Conservation (phyloP, 2,113 vertebrate genomes). For the Myanophis thanlyinensis region DNA sequence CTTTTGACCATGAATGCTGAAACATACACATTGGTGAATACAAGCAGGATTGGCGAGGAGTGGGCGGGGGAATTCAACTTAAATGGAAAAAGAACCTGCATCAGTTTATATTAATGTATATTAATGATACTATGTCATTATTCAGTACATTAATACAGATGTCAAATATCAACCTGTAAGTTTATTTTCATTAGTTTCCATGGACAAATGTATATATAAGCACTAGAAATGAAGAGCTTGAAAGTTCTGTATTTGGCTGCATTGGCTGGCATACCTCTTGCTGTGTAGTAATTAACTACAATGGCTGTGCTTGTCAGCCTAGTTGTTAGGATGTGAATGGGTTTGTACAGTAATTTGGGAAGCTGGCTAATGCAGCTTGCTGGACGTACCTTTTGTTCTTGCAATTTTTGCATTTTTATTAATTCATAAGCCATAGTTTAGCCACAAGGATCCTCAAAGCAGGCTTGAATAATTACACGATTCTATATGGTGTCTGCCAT, state of each 20-base stretch:
- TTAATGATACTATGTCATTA: neutral
- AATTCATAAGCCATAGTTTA: neutral
- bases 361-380: constrained; percentile 4
- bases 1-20: neutral
- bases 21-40: neutral
- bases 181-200: neutral
- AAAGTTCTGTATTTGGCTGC: neutral
- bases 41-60: neutral
- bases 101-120: neutral
- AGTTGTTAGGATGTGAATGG: neutral
- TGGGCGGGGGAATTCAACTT: neutral
- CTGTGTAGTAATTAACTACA: constrained; percentile 10
- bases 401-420: neutral
- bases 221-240: neutral
- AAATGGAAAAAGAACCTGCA: neutral
- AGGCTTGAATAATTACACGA: neutral
- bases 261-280: neutral
- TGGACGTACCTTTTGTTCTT: neutral
- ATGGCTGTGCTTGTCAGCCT: neutral
- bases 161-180: neutral
- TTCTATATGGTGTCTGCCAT: neutral
- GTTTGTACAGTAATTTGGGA: constrained; percentile 4
- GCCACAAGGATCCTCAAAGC: neutral
- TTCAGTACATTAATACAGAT: neutral
- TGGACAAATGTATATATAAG: neutral